Evolutionary conservation across 1,140 invertebrate genomes (phyloP).

Genomic region (Aradophagus sp.): DNA sequence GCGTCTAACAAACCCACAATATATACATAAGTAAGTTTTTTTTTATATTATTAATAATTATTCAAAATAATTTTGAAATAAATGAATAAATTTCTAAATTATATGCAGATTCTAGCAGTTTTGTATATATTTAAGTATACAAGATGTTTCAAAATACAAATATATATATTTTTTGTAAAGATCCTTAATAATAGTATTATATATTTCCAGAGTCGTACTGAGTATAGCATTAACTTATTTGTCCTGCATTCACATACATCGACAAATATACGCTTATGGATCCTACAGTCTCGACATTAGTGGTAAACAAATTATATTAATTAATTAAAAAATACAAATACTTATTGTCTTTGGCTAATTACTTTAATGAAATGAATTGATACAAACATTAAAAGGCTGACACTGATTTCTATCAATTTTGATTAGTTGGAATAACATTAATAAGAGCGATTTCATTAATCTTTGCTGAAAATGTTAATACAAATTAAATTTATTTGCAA

Average conservation of each 20-base stretch:
- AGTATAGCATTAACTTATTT: slow-evolving; percentile 87
- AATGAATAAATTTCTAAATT: too few species aligned
- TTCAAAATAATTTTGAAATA: too few species aligned
- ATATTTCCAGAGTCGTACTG: slow-evolving; percentile 83
- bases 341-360: too few species aligned
- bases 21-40: slow-evolving; percentile 79
- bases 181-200: slow-evolving; percentile 11
- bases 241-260: slow-evolving; percentile 88
- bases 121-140: too few species aligned
- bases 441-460: neutral
- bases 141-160: slow-evolving; percentile 10
- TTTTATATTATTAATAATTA: neutral
- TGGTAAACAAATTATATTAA: slow-evolving; percentile 76
- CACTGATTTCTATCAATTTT: too few species aligned
- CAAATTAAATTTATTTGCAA: slow-evolving; percentile 61
- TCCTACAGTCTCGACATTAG: slow-evolving; percentile 94
- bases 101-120: too few species aligned
- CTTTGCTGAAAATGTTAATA: neutral
- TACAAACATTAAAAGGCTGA: too few species aligned
- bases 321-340: too few species aligned
- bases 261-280: slow-evolving; percentile 91
- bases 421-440: too few species aligned
- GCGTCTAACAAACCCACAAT: slow-evolving; percentile 76
- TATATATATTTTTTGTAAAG: slow-evolving; percentile 9
- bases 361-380: too few species aligned